Evolutionary conservation across 2,797 vertebrate genomes (phyloP).

Genomic region (Esox masquinongy): DNA sequence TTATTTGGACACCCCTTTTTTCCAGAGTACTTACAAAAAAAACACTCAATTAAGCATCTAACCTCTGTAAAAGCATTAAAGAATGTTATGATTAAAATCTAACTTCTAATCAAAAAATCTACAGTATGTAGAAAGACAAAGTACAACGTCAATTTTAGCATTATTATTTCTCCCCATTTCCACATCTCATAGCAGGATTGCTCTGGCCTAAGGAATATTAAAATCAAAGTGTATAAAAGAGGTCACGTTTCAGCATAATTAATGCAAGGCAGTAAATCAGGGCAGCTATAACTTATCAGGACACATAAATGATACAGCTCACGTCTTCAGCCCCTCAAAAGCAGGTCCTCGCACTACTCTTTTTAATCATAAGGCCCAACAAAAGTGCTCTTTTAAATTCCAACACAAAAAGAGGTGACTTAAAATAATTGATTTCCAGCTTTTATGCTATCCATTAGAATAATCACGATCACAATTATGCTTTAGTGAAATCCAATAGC

Average conservation of each 20-base stretch:
- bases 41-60: too few species aligned
- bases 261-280: conserved; percentile 71
- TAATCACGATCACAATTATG: conserved; percentile 71
- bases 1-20: too few species aligned
- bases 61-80: too few species aligned
- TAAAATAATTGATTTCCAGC: conserved; percentile 75
- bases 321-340: conserved; percentile 57
- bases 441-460: conserved; percentile 78
- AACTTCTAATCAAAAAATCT: not conserved
- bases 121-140: not conserved
- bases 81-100: not conserved
- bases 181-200: conserved; percentile 42
- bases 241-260: conserved; percentile 74
- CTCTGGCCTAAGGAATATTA: conserved; percentile 62
- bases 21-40: too few species aligned
- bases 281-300: conserved; percentile 67
- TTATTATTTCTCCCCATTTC: not conserved
- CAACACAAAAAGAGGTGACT: conserved; percentile 74
- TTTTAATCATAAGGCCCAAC: conserved; percentile 75
- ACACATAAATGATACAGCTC: conserved; percentile 75
- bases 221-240: conserved; percentile 65
- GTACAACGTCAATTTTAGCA: not conserved
- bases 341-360: conserved; percentile 64
- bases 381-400: conserved; percentile 72
- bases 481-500: conserved; percentile 62